Conservation (phyloP, 2,113 vertebrate genomes). For the Dissostichus mawsoni region DNA sequence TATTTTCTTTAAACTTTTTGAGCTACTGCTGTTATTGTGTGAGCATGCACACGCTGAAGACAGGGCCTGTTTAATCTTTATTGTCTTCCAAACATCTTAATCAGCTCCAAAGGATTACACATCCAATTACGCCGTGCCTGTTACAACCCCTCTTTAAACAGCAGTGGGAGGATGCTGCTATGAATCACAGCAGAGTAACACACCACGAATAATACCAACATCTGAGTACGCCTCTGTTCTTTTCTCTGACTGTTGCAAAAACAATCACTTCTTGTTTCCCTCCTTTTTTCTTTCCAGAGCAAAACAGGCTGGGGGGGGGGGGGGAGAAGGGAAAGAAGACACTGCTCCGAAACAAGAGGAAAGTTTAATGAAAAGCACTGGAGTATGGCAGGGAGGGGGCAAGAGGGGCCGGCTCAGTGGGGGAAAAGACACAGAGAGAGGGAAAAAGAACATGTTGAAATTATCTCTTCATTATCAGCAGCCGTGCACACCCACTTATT, state of each 20-base stretch:
- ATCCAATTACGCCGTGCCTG: slow-evolving; percentile 73
- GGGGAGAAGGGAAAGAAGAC: slow-evolving; percentile 73
- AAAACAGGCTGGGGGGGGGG: slow-evolving; percentile 68
- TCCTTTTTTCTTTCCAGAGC: slow-evolving; percentile 39
- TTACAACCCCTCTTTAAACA: slow-evolving; percentile 61
- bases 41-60: slow-evolving; percentile 21
- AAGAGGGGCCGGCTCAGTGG: slow-evolving; percentile 36
- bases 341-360: slow-evolving; percentile 73
- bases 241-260: slow-evolving; percentile 25
- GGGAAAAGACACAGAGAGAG: slow-evolving; percentile 34
- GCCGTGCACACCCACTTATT: slow-evolving; percentile 6
- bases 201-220: slow-evolving; percentile 64
- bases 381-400: slow-evolving; percentile 65
- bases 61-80: slow-evolving; percentile 47
- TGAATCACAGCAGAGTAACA: slow-evolving; percentile 72
- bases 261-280: slow-evolving; percentile 35
- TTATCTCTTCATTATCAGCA: slow-evolving; percentile 66
- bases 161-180: slow-evolving; percentile 57
- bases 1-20: slow-evolving; percentile 4
- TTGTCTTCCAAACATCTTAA: slow-evolving; percentile 71
- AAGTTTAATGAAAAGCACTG: slow-evolving; percentile 73
- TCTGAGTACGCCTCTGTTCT: slow-evolving; percentile 38
- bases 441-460: slow-evolving; percentile 48
- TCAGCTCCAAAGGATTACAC: slow-evolving; percentile 74
- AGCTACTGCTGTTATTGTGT: background rate